Base-by-base conservation (phyloP, 2,113 vertebrate genomes). In the Dipodomys stephensi region DNA sequence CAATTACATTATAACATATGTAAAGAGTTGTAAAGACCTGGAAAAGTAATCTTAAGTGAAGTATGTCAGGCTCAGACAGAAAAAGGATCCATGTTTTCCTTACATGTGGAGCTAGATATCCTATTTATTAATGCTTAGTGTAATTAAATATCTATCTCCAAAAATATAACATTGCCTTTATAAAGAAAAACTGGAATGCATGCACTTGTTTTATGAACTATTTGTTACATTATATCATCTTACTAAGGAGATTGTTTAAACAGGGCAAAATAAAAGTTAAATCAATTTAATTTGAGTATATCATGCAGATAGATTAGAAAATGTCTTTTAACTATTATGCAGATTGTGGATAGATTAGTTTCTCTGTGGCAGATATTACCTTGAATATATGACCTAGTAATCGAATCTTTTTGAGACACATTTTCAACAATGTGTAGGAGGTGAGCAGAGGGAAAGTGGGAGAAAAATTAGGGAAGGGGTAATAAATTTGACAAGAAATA, bases 171-270 rank as follows among this genome's bases (percentile, higher is more conserved):
- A 5, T 28, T 57, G 20, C 0, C 5, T 95, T 71, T 71, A n/a
- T 83, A 62, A 77, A 83, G 78, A 65, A 93, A 94, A 84, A 5
- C 13, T 32, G 7, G 0, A 7, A 1, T 78, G 53, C 62, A 35
- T 93, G 86, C 32, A 87, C 3, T 77, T 87, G 28, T 76, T 94
- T 27, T 77, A 53, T 78, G 20, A 74, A 85, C 81, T 87, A 74
- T 92, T 82, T 87, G 19, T 10, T 76, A 67, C 9, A 28, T 18
- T 68, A 8, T 39, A 83, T 72, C 88, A 22, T 84, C 28, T 88
- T 62, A 71, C 62, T 78, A 64, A 74, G 19, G 4, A 87, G 53
- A 74, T 8, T 94, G 8, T 79, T 96, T 96, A 90, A 92, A 88
- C 46, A 73, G 28, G 3, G n/a, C 0, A 57, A 74, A 89, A 88